phyloP scores from a whole-genome alignment of 2,888 invertebrate species.

The Minunthozetes semirufus region DNA sequence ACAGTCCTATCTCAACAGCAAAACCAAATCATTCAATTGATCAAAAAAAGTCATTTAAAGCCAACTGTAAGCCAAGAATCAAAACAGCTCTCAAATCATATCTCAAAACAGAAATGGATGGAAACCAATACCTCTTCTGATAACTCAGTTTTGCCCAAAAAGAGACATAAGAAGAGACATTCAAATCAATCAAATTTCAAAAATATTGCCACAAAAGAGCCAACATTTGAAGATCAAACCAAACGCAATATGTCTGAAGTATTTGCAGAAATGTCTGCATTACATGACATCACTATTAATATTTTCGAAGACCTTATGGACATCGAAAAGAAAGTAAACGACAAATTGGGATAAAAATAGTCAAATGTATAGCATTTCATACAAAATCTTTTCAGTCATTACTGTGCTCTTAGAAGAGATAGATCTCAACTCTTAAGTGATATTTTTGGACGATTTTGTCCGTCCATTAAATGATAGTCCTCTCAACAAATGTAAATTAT shows the following conservation, averaged over 20 bases:
- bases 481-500: no score
- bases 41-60: constrained; percentile 26
- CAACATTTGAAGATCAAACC: constrained; percentile 34
- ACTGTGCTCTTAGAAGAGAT: not conserved
- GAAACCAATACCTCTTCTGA: not conserved
- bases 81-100: not conserved
- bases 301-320: constrained; percentile 33
- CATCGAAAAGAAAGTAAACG: constrained; percentile 25
- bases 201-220: not conserved
- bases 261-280: constrained; percentile 33
- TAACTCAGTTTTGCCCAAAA: not conserved
- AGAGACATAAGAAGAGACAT: not conserved
- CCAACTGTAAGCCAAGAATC: not conserved
- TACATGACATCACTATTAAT: constrained; percentile 36
- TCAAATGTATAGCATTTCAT: not conserved
- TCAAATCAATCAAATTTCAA: constrained; percentile 10
- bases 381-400: not conserved
- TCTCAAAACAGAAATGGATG: no score
- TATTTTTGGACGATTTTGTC: not conserved
- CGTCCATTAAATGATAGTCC: not conserved
- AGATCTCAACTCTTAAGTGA: not conserved
- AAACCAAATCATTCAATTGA: constrained; percentile 37
- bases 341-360: constrained; percentile 21
- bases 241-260: constrained; percentile 35
- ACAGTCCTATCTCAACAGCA: constrained; percentile 36